phyloP scores from a whole-genome alignment of 2,113 vertebrate genomes.

The Canis aureus region DNA sequence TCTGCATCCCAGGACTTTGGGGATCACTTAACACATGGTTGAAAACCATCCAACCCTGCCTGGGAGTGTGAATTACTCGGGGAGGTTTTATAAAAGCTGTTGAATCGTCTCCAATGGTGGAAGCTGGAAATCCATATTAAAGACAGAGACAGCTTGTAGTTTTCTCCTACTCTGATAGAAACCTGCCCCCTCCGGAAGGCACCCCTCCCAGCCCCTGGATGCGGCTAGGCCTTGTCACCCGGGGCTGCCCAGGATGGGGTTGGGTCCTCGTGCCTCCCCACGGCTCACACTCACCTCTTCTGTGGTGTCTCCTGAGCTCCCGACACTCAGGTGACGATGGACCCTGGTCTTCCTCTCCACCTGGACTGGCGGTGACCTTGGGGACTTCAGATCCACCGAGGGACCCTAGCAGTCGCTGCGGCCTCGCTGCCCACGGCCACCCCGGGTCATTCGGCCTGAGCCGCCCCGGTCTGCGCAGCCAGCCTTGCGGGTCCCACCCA shows the following conservation, averaged over 20 bases:
- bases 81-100: not conserved
- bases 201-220: not conserved
- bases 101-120: not conserved
- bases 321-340: not conserved
- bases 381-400: rapidly evolving
- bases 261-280: not conserved
- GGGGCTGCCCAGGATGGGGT: not conserved
- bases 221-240: not conserved
- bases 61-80: not conserved
- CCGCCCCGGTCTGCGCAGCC: not conserved
- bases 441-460: not conserved
- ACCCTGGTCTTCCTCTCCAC: not conserved
- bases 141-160: not conserved
- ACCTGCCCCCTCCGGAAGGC: not conserved
- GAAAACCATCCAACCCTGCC: not conserved
- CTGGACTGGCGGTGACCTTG: not conserved
- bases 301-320: no score
- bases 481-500: no score
- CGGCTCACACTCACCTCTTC: not conserved
- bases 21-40: not conserved
- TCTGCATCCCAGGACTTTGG: not conserved
- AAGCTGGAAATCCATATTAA: not conserved
- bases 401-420: rapidly evolving
- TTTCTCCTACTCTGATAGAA: slow-evolving; percentile 15
- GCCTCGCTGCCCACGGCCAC: rapidly evolving